These are phyloP conservation scores for Caenorhabditis inopinata DNA, from an alignment of 1,140 invertebrate genomes.

Conservation along the genomic window DNA sequence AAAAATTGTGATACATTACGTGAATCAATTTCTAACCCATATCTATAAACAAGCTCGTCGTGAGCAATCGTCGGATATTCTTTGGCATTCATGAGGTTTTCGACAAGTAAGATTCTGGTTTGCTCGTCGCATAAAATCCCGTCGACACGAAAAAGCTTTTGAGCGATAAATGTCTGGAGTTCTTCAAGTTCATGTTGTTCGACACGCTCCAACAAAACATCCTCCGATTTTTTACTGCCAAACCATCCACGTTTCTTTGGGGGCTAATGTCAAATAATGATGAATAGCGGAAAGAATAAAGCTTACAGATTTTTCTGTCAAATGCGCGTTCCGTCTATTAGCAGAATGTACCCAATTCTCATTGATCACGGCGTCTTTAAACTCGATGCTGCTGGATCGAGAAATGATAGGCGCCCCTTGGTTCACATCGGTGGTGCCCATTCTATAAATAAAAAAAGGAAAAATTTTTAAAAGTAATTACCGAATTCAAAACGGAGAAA, in stretches of 20 bases:
- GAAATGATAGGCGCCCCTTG: not conserved
- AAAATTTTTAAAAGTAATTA: not conserved
- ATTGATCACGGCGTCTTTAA: slow-evolving; percentile 14
- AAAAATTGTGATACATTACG: no score
- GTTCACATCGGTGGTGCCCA: not conserved
- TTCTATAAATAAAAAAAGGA: not conserved
- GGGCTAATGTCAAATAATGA: not conserved
- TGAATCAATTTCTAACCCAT: slow-evolving; percentile 23
- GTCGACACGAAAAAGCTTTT: slow-evolving; percentile 43
- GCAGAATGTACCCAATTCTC: slow-evolving; percentile 4
- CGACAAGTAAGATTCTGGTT: slow-evolving; percentile 31
- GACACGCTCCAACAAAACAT: slow-evolving; percentile 11
- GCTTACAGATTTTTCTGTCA: slow-evolving; percentile 4
- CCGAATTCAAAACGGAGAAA: not conserved
- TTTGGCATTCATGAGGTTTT: slow-evolving; percentile 30
- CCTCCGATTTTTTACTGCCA: not conserved
- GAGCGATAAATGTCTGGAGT: slow-evolving; percentile 42
- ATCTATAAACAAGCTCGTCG: slow-evolving; percentile 31
- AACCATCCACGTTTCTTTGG: slow-evolving; percentile 41
- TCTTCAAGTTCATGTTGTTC: slow-evolving; percentile 37
- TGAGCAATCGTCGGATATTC: not conserved
- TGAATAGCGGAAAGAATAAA: not conserved
- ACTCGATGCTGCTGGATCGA: slow-evolving; percentile 9
- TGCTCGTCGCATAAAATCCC: slow-evolving; percentile 41
- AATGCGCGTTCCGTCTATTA: not conserved